Evolutionary conservation across 2,888 invertebrate genomes (phyloP).

Genomic region (Drosophila monieri): DNA sequence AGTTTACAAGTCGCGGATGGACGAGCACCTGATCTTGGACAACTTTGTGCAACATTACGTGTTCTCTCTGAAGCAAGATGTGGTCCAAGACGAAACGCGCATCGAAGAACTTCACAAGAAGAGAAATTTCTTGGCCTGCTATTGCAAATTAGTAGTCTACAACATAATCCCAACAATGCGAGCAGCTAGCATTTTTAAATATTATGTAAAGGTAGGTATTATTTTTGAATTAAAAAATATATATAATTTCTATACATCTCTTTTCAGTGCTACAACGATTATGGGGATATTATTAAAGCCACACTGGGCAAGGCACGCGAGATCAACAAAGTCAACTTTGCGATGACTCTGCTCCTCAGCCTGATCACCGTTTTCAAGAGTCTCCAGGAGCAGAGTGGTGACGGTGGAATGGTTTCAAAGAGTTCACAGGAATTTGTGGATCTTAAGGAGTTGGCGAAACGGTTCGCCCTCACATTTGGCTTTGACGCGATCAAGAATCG

Average conservation of each 20-base stretch:
- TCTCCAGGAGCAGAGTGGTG: constrained; percentile 85
- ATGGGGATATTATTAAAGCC: constrained; percentile 98
- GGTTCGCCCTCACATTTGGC: constrained; percentile 98
- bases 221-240: background rate
- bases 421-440: constrained; percentile 93
- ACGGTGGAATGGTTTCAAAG: constrained; percentile 86
- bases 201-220: constrained; percentile 93
- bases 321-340: constrained; percentile 98
- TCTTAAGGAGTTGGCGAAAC: constrained; percentile 97
- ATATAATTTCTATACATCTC: background rate
- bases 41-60: constrained; percentile 96
- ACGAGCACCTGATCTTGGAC: constrained; percentile 92
- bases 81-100: constrained; percentile 97
- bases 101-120: constrained; percentile 98
- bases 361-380: constrained; percentile 94
- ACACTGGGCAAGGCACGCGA: constrained; percentile 98
- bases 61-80: constrained; percentile 96
- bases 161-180: constrained; percentile 96
- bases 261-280: constrained; percentile 96
- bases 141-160: constrained; percentile 98
- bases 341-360: constrained; percentile 96
- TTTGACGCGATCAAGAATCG: constrained; percentile 98
- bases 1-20: constrained; percentile 91
- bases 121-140: constrained; percentile 97
- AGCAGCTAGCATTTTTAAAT: constrained; percentile 97